phyloP scores from a whole-genome alignment of 2,113 vertebrate genomes.

The Baryphthengus martii region DNA sequence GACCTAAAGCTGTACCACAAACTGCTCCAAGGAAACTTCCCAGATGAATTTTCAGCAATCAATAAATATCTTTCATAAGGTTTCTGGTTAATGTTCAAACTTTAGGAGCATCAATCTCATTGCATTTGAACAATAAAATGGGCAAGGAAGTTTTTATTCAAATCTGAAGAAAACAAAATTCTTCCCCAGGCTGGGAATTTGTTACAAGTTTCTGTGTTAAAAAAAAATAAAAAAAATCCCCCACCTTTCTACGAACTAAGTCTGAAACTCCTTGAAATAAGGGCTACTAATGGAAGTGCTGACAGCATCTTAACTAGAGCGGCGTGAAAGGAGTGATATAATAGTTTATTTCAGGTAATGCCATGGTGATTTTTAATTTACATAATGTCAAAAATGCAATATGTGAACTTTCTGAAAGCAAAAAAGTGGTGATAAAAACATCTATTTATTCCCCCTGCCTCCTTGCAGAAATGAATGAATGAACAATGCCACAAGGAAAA shows the following conservation, averaged over 20 bases:
- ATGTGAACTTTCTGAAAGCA: conserved; percentile 50
- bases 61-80: background rate
- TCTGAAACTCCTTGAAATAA: conserved; percentile 54
- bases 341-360: conserved; percentile 56
- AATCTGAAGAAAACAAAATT: background rate
- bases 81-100: background rate
- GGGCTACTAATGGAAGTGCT: conserved; percentile 46
- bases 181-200: background rate
- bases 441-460: conserved; percentile 56
- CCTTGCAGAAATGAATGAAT: conserved; percentile 7
- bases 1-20: background rate
- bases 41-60: background rate
- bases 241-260: background rate
- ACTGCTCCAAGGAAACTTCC: background rate
- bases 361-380: conserved; percentile 51
- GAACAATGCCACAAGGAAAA: conserved; percentile 43
- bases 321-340: conserved; percentile 48
- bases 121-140: background rate
- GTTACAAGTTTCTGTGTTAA: background rate
- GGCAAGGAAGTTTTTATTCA: background rate
- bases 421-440: conserved; percentile 62
- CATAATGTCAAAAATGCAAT: conserved; percentile 55
- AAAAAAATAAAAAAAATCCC: background rate
- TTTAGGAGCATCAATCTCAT: background rate
- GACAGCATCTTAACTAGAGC: conserved; percentile 50